Evolutionary conservation across 2,888 invertebrate genomes (phyloP).

Genomic region (Cantharis rufa): DNA sequence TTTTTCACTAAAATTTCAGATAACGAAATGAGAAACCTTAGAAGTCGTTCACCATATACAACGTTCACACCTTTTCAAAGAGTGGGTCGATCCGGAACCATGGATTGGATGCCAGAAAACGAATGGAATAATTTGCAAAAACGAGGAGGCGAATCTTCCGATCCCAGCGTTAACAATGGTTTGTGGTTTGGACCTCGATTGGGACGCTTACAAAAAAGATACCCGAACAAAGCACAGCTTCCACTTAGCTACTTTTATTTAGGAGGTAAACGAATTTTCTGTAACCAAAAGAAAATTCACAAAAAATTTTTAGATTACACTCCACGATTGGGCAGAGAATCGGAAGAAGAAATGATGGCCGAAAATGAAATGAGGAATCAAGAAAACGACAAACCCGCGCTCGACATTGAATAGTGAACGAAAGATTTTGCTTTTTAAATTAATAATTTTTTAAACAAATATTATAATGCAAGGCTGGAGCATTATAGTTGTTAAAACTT

Average conservation of each 20-base stretch:
- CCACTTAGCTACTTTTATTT: conserved; percentile 11
- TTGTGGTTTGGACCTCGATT: conserved; percentile 74
- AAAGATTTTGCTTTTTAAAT: neutral
- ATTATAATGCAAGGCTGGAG: neutral
- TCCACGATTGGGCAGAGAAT: conserved; percentile 49
- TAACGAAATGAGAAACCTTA: neutral
- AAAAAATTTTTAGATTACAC: conserved; percentile 40
- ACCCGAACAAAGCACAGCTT: conserved; percentile 9
- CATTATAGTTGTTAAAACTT: neutral
- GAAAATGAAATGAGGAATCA: neutral
- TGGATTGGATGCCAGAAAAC: conserved; percentile 30
- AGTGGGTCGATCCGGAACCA: conserved; percentile 51
- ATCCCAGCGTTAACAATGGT: conserved; percentile 54
- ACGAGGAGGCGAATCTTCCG: conserved; percentile 35
- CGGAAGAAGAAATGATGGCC: conserved; percentile 43
- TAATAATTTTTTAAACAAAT: neutral
- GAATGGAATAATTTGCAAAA: conserved; percentile 5
- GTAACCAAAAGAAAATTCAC: neutral
- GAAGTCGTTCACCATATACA: neutral
- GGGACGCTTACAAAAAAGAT: conserved; percentile 48
- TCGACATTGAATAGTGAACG: conserved; percentile 1
- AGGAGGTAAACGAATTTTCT: conserved; percentile 3
- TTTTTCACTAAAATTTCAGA: neutral
- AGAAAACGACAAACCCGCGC: conserved; percentile 21
- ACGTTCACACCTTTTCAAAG: conserved; percentile 29